Conservation (phyloP, 2,113 vertebrate genomes). For the Prunella himalayana region DNA sequence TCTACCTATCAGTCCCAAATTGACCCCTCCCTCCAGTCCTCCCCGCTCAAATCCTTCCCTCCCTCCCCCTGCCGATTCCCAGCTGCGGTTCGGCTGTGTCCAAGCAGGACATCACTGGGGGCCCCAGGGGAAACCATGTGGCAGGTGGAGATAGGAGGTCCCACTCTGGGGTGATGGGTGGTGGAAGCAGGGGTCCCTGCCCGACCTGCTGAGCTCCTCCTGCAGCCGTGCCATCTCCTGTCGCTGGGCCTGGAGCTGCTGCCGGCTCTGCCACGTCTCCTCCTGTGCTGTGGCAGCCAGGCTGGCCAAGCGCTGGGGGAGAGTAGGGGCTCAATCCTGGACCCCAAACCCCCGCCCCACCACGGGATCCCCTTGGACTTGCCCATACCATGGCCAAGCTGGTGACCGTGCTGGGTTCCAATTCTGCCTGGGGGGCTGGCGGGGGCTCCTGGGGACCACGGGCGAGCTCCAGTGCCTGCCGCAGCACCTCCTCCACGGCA, state of each 20-base stretch:
- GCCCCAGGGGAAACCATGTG: neutral
- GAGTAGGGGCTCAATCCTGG: neutral
- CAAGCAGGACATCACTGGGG: neutral
- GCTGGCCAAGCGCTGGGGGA: constrained; percentile 23
- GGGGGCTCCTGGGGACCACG: neutral
- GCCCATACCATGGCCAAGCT: constrained; percentile 28
- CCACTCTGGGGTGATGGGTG: neutral
- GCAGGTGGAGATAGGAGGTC: neutral
- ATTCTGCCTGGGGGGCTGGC: neutral
- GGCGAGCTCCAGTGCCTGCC: neutral
- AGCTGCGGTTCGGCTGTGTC: neutral
- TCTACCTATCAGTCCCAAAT: neutral
- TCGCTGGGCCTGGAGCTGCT: constrained; percentile 28
- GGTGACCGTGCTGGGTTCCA: neutral
- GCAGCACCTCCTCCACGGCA: neutral
- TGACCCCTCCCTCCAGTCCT: neutral
- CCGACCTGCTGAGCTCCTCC: constrained; percentile 68
- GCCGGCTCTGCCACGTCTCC: constrained; percentile 5
- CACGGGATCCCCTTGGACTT: neutral
- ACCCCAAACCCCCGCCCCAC: fast-evolving
- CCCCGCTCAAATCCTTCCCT: neutral
- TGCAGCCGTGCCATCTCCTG: constrained; percentile 20
- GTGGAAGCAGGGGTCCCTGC: neutral
- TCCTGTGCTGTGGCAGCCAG: neutral
- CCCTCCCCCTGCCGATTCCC: neutral